Percentiles rank a stretch among this genome's conserved stretches.
phyloP scores from a whole-genome alignment of 1,140 invertebrate species.

The Drosophila insularis region DNA sequence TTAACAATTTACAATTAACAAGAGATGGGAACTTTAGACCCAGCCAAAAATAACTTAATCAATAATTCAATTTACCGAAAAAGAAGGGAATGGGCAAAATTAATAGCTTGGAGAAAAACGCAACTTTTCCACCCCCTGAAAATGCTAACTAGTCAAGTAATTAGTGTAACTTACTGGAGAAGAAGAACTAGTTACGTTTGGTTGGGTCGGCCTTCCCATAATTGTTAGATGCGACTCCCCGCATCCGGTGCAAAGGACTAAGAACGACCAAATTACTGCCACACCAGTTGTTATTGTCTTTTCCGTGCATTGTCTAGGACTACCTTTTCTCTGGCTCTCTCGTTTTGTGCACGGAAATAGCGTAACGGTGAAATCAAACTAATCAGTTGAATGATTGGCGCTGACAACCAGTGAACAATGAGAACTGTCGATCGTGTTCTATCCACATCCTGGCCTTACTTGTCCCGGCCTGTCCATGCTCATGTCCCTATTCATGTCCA shows the following conservation, averaged over 20 bases:
- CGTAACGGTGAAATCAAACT: conserved; percentile 71
- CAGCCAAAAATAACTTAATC: conserved; percentile 57
- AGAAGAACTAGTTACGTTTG: conserved; percentile 2
- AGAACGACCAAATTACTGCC: conserved; percentile 61
- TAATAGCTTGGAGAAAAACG: conserved; percentile 1
- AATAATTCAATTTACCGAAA: conserved; percentile 58
- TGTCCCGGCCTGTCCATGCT: background rate
- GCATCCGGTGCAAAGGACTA: conserved; percentile 34
- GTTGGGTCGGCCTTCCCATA: conserved; percentile 31
- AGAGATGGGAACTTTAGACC: background rate
- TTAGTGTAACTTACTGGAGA: conserved; percentile 42
- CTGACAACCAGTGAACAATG: conserved; percentile 60
- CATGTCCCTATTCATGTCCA: conserved; percentile 13
- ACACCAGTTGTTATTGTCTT: conserved; percentile 62
- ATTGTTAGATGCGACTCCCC: conserved; percentile 44
- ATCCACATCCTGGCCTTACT: background rate
- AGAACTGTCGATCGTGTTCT: conserved; percentile 23
- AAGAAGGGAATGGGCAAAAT: background rate
- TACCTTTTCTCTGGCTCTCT: background rate
- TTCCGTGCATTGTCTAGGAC: conserved; percentile 20
- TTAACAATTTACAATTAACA: background rate
- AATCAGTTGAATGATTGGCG: conserved; percentile 79
- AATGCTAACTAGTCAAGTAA: conserved; percentile 61
- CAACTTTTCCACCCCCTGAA: conserved; percentile 24
- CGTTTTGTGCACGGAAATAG: conserved; percentile 68